Evolutionary conservation across 2,113 vertebrate genomes (phyloP).

Genomic region (Oreocharis arfaki): DNA sequence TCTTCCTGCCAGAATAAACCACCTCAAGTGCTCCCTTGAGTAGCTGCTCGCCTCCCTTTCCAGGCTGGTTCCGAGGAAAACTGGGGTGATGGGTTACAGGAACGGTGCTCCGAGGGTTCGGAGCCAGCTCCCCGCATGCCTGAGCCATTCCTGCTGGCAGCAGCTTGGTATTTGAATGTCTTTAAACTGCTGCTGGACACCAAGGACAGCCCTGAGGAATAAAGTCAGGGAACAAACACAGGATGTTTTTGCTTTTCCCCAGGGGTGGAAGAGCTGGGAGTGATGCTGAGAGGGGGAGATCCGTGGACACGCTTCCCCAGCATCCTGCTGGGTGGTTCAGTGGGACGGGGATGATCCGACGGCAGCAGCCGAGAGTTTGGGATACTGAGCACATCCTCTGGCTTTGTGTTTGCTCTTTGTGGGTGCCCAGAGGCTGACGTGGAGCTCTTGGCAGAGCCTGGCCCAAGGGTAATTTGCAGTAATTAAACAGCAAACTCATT

Average conservation of each 20-base stretch:
- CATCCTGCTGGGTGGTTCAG: neutral
- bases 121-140: neutral
- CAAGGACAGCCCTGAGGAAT: neutral
- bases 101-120: accelerated
- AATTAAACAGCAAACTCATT: constrained; percentile 4
- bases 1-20: neutral
- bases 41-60: neutral
- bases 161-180: neutral
- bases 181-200: neutral
- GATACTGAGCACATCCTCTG: neutral
- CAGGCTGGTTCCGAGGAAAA: neutral
- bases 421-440: neutral
- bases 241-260: neutral
- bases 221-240: neutral
- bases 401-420: neutral
- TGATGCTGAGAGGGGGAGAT: neutral
- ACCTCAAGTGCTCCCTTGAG: neutral
- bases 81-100: neutral
- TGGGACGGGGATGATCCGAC: accelerated
- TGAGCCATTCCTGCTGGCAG: neutral
- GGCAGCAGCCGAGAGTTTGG: neutral
- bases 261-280: neutral
- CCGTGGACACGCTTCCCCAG: neutral
- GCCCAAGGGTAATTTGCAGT: neutral
- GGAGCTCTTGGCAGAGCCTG: neutral